Percentiles rank a stretch among this genome's conserved stretches.
phyloP scores from a whole-genome alignment of 2,888 invertebrate species.

The Rhaphigaster nebulosa region DNA sequence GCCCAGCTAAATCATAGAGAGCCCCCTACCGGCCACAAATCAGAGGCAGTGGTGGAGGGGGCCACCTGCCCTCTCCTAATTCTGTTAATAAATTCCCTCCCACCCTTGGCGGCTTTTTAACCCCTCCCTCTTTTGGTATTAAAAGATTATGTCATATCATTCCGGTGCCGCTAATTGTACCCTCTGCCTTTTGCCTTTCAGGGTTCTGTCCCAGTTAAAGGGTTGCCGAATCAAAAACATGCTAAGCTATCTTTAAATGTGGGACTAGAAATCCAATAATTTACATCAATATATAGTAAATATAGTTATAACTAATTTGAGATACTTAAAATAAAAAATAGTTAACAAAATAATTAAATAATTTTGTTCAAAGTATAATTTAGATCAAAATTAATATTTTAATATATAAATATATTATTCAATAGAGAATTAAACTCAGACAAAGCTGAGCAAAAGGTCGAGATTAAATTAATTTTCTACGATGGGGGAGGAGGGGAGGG shows the following conservation, averaged over 20 bases:
- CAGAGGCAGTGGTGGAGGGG: background rate
- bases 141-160: background rate
- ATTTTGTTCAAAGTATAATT: too few species aligned
- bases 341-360: too few species aligned
- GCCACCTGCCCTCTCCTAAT: constrained; percentile 13
- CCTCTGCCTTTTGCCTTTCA: background rate
- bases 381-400: too few species aligned
- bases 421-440: background rate
- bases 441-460: background rate
- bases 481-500: background rate
- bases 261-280: too few species aligned
- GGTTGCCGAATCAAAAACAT: background rate
- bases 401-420: too few species aligned
- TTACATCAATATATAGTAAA: too few species aligned
- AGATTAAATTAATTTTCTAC: background rate
- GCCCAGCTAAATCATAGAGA: background rate
- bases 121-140: background rate
- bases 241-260: too few species aligned
- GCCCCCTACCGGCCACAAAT: background rate
- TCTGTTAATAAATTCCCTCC: constrained; percentile 18
- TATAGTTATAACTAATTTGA: too few species aligned
- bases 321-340: too few species aligned
- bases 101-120: background rate
- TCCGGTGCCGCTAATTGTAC: background rate
- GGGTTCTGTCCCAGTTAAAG: background rate